Percentiles rank a stretch among this genome's conserved stretches.
phyloP scores from a whole-genome alignment of 2,888 invertebrate genomes.

The Monoplex corrugatus region DNA sequence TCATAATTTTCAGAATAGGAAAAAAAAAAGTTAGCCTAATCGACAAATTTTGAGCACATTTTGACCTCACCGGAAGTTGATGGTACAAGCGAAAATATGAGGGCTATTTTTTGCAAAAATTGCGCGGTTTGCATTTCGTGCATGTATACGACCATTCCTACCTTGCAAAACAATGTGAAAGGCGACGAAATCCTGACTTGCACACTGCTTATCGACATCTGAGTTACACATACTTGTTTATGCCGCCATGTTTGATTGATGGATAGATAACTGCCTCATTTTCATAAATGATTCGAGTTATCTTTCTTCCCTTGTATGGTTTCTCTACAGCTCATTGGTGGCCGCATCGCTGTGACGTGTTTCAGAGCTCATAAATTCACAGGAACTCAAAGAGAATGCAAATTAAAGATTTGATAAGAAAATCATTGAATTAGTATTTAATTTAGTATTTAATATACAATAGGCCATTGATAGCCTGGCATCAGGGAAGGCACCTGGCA shows the following conservation, averaged over 20 bases:
- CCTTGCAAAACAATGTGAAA: not conserved
- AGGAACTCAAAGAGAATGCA: too few species aligned
- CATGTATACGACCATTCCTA: not conserved
- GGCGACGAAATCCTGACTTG: not conserved
- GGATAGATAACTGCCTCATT: conserved; percentile 42
- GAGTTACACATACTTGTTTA: conserved; percentile 24
- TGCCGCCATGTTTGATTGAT: conserved; percentile 41
- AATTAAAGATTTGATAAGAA: too few species aligned
- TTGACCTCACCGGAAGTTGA: conserved; percentile 37
- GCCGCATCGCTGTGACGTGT: not conserved
- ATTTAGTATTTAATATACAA: too few species aligned
- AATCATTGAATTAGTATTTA: too few species aligned
- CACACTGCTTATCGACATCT: conserved; percentile 11
- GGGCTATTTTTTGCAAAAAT: not conserved
- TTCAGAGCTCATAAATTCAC: not conserved
- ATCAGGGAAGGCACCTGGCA: too few species aligned
- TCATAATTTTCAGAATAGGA: not conserved
- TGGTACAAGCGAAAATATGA: not conserved
- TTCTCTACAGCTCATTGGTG: not conserved
- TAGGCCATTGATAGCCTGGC: too few species aligned
- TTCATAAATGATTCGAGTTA: conserved; percentile 33
- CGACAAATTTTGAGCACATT: conserved; percentile 14
- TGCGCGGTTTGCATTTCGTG: not conserved
- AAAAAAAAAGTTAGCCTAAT: not conserved
- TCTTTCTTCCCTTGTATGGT: not conserved